phyloP scores from a whole-genome alignment of 2,113 vertebrate genomes.

The Archocentrus centrarchus region DNA sequence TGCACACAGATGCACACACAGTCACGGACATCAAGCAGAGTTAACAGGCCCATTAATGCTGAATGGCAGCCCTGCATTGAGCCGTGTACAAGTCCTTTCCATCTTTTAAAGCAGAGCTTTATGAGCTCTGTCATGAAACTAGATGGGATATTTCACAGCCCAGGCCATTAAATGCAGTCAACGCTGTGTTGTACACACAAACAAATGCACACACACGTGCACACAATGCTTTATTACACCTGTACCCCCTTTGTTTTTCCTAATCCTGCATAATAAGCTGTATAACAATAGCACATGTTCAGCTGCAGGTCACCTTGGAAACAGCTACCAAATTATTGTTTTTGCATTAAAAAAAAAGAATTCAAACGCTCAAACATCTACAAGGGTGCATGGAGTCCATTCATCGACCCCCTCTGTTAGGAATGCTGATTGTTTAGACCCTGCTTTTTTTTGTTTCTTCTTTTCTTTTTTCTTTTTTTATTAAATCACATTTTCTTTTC shows the following conservation, averaged over 20 bases:
- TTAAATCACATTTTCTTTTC: slow-evolving; percentile 37
- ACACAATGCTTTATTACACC: slow-evolving; percentile 5
- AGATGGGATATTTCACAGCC: background rate
- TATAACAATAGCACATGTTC: slow-evolving; percentile 20
- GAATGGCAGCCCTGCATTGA: slow-evolving; percentile 4
- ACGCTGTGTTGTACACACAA: background rate
- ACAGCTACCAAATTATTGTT: slow-evolving; percentile 24
- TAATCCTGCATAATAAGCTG: slow-evolving; percentile 13
- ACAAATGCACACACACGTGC: background rate
- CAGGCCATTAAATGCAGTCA: slow-evolving; percentile 16
- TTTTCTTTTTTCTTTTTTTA: background rate
- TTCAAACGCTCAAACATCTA: background rate
- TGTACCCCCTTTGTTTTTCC: slow-evolving; percentile 27
- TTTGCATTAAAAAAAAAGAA: background rate
- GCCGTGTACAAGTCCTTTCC: background rate
- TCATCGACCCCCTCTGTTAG: slow-evolving; percentile 1
- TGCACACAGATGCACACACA: background rate
- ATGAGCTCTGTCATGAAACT: slow-evolving; percentile 25
- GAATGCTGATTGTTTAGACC: slow-evolving; percentile 24
- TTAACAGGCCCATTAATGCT: slow-evolving; percentile 7
- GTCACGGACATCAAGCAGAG: background rate
- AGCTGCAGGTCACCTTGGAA: slow-evolving; percentile 57
- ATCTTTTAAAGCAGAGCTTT: slow-evolving; percentile 21
- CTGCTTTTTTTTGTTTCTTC: background rate
- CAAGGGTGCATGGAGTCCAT: slow-evolving; percentile 14